These are phyloP conservation scores for Ochropacha duplaris DNA, from an alignment of 2,888 invertebrate species.

Conservation along the genomic window DNA sequence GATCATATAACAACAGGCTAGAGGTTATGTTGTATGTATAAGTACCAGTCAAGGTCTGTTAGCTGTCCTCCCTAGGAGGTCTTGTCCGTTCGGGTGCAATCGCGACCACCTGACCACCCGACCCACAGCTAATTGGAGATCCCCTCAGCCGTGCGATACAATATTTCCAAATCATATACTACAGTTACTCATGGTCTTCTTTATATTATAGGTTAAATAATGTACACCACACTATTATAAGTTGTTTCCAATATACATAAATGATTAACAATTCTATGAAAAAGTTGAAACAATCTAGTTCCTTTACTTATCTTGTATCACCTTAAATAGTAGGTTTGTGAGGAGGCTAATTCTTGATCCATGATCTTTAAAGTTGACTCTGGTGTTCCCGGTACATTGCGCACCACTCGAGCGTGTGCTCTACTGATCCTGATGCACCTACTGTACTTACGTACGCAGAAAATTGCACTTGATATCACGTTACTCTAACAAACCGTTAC, in stretches of 20 bases:
- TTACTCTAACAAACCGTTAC: slow-evolving; percentile 15
- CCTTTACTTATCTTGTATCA: too few relatives aligned
- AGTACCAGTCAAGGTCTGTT: slow-evolving; percentile 74
- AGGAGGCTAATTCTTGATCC: too few relatives aligned
- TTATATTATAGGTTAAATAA: too few relatives aligned
- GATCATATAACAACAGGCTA: slow-evolving; percentile 41
- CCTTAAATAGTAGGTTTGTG: too few relatives aligned
- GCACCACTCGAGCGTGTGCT: slow-evolving; percentile 22
- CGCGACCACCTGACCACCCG: slow-evolving; percentile 67
- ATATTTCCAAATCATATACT: slow-evolving; percentile 16
- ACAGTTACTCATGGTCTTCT: neutral
- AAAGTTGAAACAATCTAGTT: too few relatives aligned
- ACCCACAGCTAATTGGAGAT: slow-evolving; percentile 64
- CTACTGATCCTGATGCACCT: slow-evolving; percentile 45
- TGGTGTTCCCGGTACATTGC: slow-evolving; percentile 19
- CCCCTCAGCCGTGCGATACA: slow-evolving; percentile 43
- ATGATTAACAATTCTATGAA: too few relatives aligned
- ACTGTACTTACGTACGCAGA: slow-evolving; percentile 51
- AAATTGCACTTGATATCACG: slow-evolving; percentile 49
- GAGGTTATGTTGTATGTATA: slow-evolving; percentile 26
- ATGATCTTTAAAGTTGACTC: neutral
- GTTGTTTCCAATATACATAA: too few relatives aligned
- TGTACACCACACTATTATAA: too few relatives aligned
- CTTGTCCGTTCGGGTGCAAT: slow-evolving; percentile 60
- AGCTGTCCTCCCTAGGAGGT: slow-evolving; percentile 65